Conservation (phyloP, 2,888 invertebrate genomes). For the Drymonia ruficornis region DNA sequence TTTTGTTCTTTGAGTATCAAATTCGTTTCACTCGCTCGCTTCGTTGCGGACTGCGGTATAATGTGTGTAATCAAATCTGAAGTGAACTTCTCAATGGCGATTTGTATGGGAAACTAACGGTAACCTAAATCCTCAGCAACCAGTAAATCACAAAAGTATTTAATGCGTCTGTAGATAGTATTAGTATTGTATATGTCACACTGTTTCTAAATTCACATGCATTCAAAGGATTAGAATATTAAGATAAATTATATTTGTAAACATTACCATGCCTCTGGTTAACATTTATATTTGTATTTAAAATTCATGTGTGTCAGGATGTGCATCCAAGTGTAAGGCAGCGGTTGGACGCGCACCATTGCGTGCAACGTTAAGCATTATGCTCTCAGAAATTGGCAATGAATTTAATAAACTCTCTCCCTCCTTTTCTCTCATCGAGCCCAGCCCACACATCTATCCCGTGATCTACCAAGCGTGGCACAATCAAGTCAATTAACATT, state of each 20-base stretch:
- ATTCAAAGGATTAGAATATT: no score
- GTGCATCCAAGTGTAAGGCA: conserved; percentile 66
- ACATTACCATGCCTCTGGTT: neutral
- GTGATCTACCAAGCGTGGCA: conserved; percentile 35
- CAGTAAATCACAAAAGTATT: conserved; percentile 23
- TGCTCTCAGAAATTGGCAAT: conserved; percentile 47
- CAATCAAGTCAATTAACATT: conserved; percentile 30
- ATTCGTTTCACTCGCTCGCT: conserved; percentile 30
- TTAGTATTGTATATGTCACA: conserved; percentile 8
- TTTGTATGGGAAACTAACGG: conserved; percentile 19
- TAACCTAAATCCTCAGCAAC: conserved; percentile 17
- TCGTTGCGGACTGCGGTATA: conserved; percentile 29
- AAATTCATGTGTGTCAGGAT: conserved; percentile 39
- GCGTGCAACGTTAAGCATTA: conserved; percentile 48
- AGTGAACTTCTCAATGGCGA: conserved; percentile 23
- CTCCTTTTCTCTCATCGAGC: conserved; percentile 43
- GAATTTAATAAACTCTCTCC: conserved; percentile 50
- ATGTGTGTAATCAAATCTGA: conserved; percentile 37
- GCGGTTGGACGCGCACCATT: conserved; percentile 71
- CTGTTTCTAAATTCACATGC: no score
- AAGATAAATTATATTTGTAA: no score
- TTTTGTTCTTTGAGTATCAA: conserved; percentile 36
- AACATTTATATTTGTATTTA: neutral
- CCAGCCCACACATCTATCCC: conserved; percentile 30
- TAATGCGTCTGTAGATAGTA: conserved; percentile 17